Percentiles rank a stretch among this genome's conserved stretches.
Conservation (phyloP, 2,797 vertebrate genomes). For the Darevskia nairensis region DNA sequence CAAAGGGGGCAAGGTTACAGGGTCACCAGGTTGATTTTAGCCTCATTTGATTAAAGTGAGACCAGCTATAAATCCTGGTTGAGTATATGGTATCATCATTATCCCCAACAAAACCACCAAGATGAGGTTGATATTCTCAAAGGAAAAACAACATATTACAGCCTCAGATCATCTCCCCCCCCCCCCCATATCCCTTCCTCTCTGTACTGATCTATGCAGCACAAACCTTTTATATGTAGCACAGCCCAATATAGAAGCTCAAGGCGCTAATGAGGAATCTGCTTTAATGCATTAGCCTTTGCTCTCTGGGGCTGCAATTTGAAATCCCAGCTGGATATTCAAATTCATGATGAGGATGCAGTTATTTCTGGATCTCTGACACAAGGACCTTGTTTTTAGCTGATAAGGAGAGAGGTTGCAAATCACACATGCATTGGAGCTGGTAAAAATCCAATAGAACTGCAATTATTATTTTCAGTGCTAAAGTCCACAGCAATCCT, state of each 20-base stretch:
- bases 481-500: slow-evolving; percentile 1
- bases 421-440: slow-evolving; percentile 23
- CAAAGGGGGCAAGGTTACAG: neutral
- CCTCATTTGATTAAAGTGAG: neutral
- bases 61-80: neutral
- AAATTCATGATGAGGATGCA: slow-evolving; percentile 56
- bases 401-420: slow-evolving; percentile 27
- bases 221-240: slow-evolving; percentile 30
- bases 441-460: slow-evolving; percentile 29
- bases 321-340: slow-evolving; percentile 64
- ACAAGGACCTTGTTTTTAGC: slow-evolving; percentile 41
- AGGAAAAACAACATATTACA: neutral
- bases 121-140: neutral
- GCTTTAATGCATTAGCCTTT: slow-evolving; percentile 41
- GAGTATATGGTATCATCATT: neutral
- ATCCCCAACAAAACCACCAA: neutral
- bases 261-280: slow-evolving; percentile 49
- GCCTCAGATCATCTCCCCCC: neutral
- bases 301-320: slow-evolving; percentile 10
- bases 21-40: slow-evolving; percentile 1
- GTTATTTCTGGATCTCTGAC: slow-evolving; percentile 60
- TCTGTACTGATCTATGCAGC: slow-evolving; percentile 7
- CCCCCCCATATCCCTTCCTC: neutral
- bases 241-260: fast-evolving
- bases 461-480: slow-evolving; percentile 1